phyloP scores from a whole-genome alignment of 1,140 invertebrate species.

The Ceratina calcarata region DNA sequence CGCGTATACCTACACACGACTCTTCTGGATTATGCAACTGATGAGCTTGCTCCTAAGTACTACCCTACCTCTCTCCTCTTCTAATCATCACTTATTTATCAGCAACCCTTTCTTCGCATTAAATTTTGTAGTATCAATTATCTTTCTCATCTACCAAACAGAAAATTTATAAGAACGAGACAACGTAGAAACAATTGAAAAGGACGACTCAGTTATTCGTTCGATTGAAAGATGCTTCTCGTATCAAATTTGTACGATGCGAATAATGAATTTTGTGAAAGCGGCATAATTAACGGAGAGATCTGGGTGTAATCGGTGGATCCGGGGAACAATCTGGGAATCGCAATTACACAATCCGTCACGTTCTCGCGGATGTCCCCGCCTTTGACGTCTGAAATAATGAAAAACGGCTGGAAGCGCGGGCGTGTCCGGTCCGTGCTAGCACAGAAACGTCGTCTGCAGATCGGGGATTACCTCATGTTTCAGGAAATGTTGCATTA shows the following conservation, averaged over 20 bases:
- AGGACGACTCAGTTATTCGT: no score
- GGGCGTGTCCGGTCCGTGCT: slow-evolving; percentile 54
- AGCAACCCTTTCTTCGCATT: not conserved
- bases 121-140: not conserved
- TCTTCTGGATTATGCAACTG: slow-evolving; percentile 64
- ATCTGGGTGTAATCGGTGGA: not conserved
- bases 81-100: not conserved
- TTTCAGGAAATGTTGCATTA: slow-evolving; percentile 63
- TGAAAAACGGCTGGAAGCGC: slow-evolving; percentile 53
- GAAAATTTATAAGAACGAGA: not conserved
- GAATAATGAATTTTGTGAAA: no score
- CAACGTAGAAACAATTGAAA: not conserved
- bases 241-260: no score
- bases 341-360: slow-evolving; percentile 24
- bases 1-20: slow-evolving; percentile 27
- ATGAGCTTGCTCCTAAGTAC: slow-evolving; percentile 61
- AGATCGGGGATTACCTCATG: slow-evolving; percentile 59
- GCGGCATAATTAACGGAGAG: no score
- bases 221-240: not conserved
- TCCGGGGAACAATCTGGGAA: slow-evolving; percentile 7
- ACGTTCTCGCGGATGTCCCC: slow-evolving; percentile 47
- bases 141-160: not conserved
- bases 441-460: slow-evolving; percentile 27
- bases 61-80: not conserved
- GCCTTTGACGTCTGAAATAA: slow-evolving; percentile 44